Conservation (phyloP, 2,113 vertebrate species). For the Chascanopsetta lugubris region DNA sequence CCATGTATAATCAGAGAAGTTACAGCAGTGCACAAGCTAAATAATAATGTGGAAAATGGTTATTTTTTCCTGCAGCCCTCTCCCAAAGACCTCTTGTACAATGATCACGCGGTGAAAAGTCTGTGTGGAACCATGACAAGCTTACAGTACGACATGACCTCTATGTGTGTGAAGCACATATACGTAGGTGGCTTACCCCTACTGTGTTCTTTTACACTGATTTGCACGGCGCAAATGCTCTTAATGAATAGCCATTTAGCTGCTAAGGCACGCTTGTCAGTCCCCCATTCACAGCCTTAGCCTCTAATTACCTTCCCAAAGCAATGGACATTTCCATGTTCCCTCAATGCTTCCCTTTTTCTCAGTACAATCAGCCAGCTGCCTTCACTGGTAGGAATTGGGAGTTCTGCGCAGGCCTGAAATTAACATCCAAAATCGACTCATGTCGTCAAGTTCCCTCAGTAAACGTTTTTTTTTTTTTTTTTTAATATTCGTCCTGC, state of each 20-base stretch:
- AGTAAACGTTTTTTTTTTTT: slow-evolving; percentile 1
- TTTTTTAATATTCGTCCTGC: no score
- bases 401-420: slow-evolving; percentile 39
- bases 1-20: not conserved
- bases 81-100: not conserved
- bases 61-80: slow-evolving; percentile 2
- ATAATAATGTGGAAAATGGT: not conserved
- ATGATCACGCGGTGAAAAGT: slow-evolving; percentile 18
- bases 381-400: slow-evolving; percentile 53
- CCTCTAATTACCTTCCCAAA: slow-evolving; percentile 78
- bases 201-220: slow-evolving; percentile 62
- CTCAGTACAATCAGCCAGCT: slow-evolving; percentile 65
- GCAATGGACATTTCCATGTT: slow-evolving; percentile 73
- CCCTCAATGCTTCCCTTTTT: slow-evolving; percentile 71
- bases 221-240: slow-evolving; percentile 71
- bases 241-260: slow-evolving; percentile 83
- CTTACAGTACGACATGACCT: slow-evolving; percentile 14
- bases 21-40: not conserved
- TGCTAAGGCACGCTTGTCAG: slow-evolving; percentile 75
- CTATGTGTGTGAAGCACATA: slow-evolving; percentile 19
- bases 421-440: slow-evolving; percentile 49
- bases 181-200: slow-evolving; percentile 39
- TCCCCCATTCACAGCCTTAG: slow-evolving; percentile 70
- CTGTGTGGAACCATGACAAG: slow-evolving; percentile 14
- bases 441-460: slow-evolving; percentile 4